phyloP scores from a whole-genome alignment of 2,113 vertebrate species.

The Forbesichthys papilliferus region DNA sequence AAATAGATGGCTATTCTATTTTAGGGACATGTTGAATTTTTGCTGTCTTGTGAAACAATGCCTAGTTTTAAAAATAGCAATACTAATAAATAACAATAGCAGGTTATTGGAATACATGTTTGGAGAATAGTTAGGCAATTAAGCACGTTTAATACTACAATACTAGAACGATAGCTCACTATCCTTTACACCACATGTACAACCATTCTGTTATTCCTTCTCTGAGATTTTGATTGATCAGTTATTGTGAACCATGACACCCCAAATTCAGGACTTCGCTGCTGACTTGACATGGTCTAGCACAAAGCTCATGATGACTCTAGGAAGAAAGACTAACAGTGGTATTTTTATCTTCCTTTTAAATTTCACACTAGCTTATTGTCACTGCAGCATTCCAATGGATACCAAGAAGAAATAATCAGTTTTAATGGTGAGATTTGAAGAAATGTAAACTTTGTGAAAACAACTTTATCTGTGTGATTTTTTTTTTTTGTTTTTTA shows the following conservation, averaged over 20 bases:
- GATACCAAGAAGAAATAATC: conserved; percentile 54
- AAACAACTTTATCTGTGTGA: conserved; percentile 34
- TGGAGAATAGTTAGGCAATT: too few relatives aligned
- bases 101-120: background rate
- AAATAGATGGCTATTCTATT: background rate
- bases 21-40: background rate
- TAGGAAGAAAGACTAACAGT: conserved; percentile 24
- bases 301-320: conserved; percentile 39
- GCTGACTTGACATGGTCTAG: conserved; percentile 12
- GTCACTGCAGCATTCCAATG: conserved; percentile 16
- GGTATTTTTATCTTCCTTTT: conserved; percentile 23
- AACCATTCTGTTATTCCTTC: background rate
- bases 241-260: conserved; percentile 30
- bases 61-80: background rate
- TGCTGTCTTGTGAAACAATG: background rate
- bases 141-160: too few relatives aligned
- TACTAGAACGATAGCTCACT: background rate
- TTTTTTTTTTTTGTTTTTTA: conserved; percentile 55
- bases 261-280: conserved; percentile 8
- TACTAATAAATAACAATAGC: background rate
- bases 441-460: conserved; percentile 64
- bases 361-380: conserved; percentile 34
- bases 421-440: conserved; percentile 31
- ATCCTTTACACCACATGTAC: too few relatives aligned
- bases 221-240: conserved; percentile 7